Percentiles rank a stretch among this genome's conserved stretches.
These are phyloP conservation scores for Conus betulinus DNA, from an alignment of 1,140 invertebrate genomes.

Conservation along the genomic window DNA sequence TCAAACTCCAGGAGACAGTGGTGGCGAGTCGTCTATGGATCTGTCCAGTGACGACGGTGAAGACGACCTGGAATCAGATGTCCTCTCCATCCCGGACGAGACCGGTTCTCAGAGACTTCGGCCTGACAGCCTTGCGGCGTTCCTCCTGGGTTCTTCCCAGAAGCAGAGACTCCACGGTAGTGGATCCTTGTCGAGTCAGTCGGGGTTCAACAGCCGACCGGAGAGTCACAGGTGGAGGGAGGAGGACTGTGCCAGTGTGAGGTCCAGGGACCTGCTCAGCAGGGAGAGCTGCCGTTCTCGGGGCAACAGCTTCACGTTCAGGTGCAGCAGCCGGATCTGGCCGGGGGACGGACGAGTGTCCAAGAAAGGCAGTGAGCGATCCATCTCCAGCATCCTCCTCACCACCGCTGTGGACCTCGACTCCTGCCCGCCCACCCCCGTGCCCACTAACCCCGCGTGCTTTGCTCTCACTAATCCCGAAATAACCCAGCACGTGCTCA, in stretches of 20 bases:
- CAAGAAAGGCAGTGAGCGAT: constrained; percentile 66
- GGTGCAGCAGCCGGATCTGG: constrained; percentile 50
- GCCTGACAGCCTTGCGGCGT: constrained; percentile 43
- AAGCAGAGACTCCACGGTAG: constrained; percentile 10
- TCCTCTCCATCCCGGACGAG: constrained; percentile 64
- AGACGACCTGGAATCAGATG: constrained; percentile 59
- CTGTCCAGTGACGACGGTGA: constrained; percentile 15
- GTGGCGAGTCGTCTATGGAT: not conserved
- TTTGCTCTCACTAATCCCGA: constrained; percentile 55
- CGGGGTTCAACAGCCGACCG: not conserved
- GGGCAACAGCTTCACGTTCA: constrained; percentile 28
- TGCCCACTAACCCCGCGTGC: constrained; percentile 59
- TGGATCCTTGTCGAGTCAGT: not conserved
- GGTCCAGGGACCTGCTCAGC: not conserved
- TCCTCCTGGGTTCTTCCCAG: constrained; percentile 45
- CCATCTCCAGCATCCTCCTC: constrained; percentile 67
- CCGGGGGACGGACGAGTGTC: constrained; percentile 57
- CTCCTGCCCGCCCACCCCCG: constrained; percentile 36
- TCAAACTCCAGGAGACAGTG: not conserved
- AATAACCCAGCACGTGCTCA: constrained; percentile 53
- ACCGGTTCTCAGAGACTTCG: constrained; percentile 47
- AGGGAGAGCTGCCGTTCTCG: not conserved
- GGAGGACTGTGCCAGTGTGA: constrained; percentile 51
- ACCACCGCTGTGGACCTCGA: constrained; percentile 50
- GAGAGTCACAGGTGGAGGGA: constrained; percentile 55